Evolutionary conservation across 2,888 invertebrate genomes (phyloP).

Genomic region (Macroteleia sp.): DNA sequence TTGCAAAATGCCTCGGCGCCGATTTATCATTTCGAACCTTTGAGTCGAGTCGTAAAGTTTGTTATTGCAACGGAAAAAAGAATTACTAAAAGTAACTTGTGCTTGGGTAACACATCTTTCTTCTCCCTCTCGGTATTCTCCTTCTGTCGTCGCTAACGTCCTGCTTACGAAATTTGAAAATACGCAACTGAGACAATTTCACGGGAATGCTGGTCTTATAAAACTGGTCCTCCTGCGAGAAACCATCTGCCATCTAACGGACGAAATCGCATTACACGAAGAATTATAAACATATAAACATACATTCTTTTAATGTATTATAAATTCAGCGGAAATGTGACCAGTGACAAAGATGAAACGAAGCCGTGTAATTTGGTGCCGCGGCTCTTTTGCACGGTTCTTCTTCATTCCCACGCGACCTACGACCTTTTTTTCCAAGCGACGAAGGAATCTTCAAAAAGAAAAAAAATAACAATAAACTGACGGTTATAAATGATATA

Average conservation of each 20-base stretch:
- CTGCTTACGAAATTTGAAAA: no score
- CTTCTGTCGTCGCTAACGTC: no score
- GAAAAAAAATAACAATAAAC: no score
- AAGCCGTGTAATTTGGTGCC: slow-evolving; percentile 74
- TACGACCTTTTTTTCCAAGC: slow-evolving; percentile 71
- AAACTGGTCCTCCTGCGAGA: no score
- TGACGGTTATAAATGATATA: no score
- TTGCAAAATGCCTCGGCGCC: slow-evolving; percentile 29
- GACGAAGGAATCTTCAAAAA: slow-evolving; percentile 22
- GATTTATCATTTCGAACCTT: slow-evolving; percentile 55
- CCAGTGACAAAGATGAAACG: slow-evolving; percentile 61
- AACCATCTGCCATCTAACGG: no score
- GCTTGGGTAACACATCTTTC: no score
- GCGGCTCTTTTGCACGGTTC: slow-evolving; percentile 71
- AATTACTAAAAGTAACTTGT: slow-evolving; percentile 18
- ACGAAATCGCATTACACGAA: no score
- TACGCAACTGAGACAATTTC: no score
- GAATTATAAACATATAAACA: no score
- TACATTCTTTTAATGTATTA: slow-evolving; percentile 17
- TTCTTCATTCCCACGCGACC: slow-evolving; percentile 78
- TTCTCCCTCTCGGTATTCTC: no score
- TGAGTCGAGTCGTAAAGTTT: slow-evolving; percentile 13
- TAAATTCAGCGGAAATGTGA: slow-evolving; percentile 36
- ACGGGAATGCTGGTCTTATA: no score
- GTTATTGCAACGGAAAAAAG: not conserved